Conservation (phyloP, 2,113 vertebrate genomes). For the Toxostoma redivivum region DNA sequence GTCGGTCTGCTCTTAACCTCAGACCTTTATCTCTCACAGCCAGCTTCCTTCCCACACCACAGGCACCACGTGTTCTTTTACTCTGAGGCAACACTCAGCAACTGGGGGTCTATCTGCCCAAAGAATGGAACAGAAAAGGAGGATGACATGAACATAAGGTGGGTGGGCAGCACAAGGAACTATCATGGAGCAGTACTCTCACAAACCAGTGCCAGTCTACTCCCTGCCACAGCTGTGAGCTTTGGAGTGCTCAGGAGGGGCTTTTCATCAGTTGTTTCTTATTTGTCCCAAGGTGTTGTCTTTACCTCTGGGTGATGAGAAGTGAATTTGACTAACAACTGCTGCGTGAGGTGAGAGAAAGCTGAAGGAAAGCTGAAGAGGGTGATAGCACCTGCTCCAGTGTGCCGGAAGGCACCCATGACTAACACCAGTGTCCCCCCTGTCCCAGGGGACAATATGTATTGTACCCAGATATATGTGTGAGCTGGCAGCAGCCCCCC, state of each 20-base stretch:
- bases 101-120: not conserved
- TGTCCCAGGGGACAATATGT: not conserved
- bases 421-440: not conserved
- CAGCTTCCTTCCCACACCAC: conserved; percentile 70
- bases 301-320: not conserved
- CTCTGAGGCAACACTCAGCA: conserved; percentile 32
- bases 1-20: conserved; percentile 66
- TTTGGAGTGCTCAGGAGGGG: not conserved
- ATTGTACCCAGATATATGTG: not conserved
- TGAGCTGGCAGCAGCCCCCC: not conserved
- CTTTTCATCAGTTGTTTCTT: not conserved
- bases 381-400: not conserved
- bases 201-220: not conserved
- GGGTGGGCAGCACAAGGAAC: not conserved
- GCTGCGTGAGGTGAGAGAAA: conserved; percentile 4
- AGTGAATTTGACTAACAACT: not conserved
- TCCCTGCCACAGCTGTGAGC: not conserved
- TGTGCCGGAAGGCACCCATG: not conserved
- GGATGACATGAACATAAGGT: not conserved
- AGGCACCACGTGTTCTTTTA: conserved; percentile 52
- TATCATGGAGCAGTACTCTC: not conserved
- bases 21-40: conserved; percentile 70
- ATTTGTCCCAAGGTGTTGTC: not conserved
- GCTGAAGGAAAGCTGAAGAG: not conserved
- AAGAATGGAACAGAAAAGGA: not conserved